Percentiles rank a stretch among this genome's conserved stretches.
Evolutionary conservation across 2,113 vertebrate species (phyloP).

Genomic region (Caranx ignobilis): DNA sequence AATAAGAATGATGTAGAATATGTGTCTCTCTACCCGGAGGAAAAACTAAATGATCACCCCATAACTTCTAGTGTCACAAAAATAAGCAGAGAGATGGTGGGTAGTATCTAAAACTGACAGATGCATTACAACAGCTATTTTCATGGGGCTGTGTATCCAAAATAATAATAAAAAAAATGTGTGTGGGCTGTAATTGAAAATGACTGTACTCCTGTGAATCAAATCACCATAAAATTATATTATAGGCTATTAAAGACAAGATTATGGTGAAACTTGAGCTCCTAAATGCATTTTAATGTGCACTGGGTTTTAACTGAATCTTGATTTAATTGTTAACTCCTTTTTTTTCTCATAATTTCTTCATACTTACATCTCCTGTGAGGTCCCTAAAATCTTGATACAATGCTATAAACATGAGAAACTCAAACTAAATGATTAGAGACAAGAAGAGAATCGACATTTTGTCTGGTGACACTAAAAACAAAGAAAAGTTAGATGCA

Average conservation of each 20-base stretch:
- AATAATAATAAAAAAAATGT: constrained; percentile 13
- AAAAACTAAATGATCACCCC: background rate
- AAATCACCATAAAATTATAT: constrained; percentile 1
- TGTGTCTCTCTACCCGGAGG: background rate
- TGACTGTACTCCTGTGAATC: background rate
- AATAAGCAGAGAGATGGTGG: background rate
- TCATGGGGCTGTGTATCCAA: background rate
- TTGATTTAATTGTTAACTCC: constrained; percentile 3
- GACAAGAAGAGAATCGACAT: background rate
- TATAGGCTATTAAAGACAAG: background rate
- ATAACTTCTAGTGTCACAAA: background rate
- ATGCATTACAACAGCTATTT: background rate
- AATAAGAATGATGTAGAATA: background rate
- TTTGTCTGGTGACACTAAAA: background rate
- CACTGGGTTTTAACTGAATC: background rate
- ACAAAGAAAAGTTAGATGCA: background rate
- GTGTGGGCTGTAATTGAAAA: constrained; percentile 15
- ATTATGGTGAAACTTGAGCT: background rate
- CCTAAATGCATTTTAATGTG: background rate
- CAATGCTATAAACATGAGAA: background rate
- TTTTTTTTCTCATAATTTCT: background rate
- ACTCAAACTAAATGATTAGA: background rate
- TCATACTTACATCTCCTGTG: background rate
- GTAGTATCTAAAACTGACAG: background rate
- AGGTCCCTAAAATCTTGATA: background rate